Evolutionary conservation across 2,113 vertebrate genomes (phyloP), one percentile per base, ranked within the genome.

Genomic region (Gnathonemus echidnorhynchus): DNA sequence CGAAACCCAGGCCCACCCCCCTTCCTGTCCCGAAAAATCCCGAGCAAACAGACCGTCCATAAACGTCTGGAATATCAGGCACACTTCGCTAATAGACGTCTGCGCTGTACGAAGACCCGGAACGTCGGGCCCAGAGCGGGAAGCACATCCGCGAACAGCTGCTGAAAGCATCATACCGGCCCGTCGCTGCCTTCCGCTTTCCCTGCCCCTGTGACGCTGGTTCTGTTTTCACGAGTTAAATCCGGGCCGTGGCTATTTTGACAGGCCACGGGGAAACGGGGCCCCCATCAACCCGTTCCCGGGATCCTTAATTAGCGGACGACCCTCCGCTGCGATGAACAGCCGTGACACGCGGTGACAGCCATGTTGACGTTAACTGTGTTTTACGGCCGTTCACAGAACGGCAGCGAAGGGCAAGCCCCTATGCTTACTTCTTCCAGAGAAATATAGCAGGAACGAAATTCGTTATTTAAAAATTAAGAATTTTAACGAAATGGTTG

Each of bases 11-110:
- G 21, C 86, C 88, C 88, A 19, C 70, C 56, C 74, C 87, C 88
- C 27, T 85, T 85, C 90, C 90, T 88, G 24, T 80, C 88, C 88
- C 35, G 45, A 85, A 85, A 87, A 70, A 89, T 88, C 90, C 89
- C 77, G 88, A 83, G 70, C 86, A 90, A 17, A 35, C 91, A 91
- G 90, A 91, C 91, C 83, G 35, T 91, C 91, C 89, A 91, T 92
- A 93, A 92, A 91, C 86, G 92, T 94, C 93, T 93, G 90, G 90
- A 91, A 92, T 92, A 92, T 94, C 93, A 93, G 91, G 89, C 93
- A 92, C 93, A 91, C 93, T 90, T 89, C 74, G 56, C 91, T 92
- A 92, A 93, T 93, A 91, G 91, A 92, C 92, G 89, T 62, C 89
- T 92, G 90, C 42, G 89, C 92, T 77, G 90, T 89, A 88, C 89